Evolutionary conservation across 2,113 vertebrate genomes (phyloP), one percentile per base, ranked within the genome.

Genomic region (Phalacrocorax pelagicus): DNA sequence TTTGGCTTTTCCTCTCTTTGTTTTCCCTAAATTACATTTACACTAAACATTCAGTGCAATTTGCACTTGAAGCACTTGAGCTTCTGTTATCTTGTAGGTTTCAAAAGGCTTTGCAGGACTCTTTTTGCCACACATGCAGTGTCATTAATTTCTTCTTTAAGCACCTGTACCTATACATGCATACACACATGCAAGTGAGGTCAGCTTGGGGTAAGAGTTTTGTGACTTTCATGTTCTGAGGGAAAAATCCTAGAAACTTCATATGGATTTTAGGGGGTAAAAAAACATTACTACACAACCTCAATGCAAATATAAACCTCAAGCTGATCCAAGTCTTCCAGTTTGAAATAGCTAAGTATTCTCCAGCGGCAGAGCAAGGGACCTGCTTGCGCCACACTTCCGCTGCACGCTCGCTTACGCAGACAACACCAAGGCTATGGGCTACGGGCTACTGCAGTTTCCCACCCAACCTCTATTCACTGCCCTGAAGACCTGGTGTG

Each of bases 391-490:
- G 58, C 15, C 58, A 57, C 15, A 1, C 30, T 34, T 36, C 3
- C 1, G 5, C 10, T 8, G 20, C 29, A 19, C 2, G 0, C 32
- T 44, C 4, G 3, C 32, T 36, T 36, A 16, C 1, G 4, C 38
- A 29, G 26, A 6, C 2, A 49, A 3, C 17, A 36, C 12, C 1
- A 1, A 20, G 15, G 5, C 34, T 12, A 0, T 1, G 27, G 26
- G 36, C 40, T 46, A 32, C 26, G 27, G 26, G 36, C 40, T 46
- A 32, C 26, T 14, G 22, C 18, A n/a, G 7, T 11, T 55, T 29
- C 29, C 29, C 55, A 55, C 40, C 49, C 59, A 63, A 20, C 29
- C 30, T 15, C 63, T 17, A 3, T 16, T 65, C 24, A 3, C 29
- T 4, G 19, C 32, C 40, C 58, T 27, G 15, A 51, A 78, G 12